These are phyloP conservation scores for Ranitomeya imitator DNA, from an alignment of 2,113 vertebrate species.

Conservation along the genomic window DNA sequence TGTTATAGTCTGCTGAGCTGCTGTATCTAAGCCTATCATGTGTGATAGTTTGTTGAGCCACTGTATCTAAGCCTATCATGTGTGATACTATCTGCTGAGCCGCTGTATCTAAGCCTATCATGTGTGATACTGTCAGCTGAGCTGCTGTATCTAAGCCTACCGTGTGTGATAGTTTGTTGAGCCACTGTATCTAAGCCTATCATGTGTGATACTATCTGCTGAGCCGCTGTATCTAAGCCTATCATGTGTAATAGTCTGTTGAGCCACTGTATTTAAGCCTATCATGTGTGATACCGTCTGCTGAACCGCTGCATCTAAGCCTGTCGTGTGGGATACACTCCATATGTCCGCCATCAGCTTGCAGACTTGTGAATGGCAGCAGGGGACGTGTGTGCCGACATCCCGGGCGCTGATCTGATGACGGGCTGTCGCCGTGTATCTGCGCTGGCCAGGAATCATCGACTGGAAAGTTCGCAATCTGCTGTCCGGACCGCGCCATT, in stretches of 20 bases:
- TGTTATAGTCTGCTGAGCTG: no score
- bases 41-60: no score
- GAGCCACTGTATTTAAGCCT: not conserved
- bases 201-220: no score
- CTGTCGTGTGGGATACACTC: not conserved
- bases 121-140: no score
- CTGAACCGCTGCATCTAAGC: not conserved
- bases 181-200: no score
- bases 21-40: no score
- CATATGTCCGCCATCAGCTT: not conserved
- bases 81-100: no score
- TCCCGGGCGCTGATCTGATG: not conserved
- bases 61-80: no score
- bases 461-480: constrained; percentile 28
- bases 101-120: no score
- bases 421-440: not conserved
- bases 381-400: not conserved
- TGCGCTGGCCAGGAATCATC: not conserved
- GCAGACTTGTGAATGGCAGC: not conserved
- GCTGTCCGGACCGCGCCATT: not conserved
- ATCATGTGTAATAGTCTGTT: not conserved
- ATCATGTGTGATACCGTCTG: not conserved
- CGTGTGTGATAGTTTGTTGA: no score
- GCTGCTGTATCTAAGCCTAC: no score
- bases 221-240: not conserved